These are phyloP conservation scores for Macquaria australasica DNA, from an alignment of 2,113 vertebrate species.

Conservation along the genomic window DNA sequence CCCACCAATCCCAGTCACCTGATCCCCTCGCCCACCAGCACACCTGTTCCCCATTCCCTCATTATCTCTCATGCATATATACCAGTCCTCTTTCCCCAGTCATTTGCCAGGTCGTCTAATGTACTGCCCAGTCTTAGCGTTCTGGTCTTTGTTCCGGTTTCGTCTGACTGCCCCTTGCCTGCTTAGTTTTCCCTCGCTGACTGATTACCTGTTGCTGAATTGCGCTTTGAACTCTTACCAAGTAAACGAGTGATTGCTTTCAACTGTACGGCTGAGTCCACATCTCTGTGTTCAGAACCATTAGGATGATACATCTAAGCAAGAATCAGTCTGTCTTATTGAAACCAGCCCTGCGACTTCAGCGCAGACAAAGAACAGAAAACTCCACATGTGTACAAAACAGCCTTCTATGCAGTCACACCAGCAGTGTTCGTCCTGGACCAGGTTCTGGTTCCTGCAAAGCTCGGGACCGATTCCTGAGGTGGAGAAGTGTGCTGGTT, in stretches of 20 bases:
- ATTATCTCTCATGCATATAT: not conserved
- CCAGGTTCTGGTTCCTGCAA: slow-evolving; percentile 1
- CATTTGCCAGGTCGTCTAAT: not conserved
- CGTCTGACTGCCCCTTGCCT: not conserved
- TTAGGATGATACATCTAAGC: not conserved
- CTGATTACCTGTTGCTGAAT: slow-evolving; percentile 13
- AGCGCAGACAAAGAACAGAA: not conserved
- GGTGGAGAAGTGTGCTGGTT: not conserved
- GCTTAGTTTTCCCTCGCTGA: not conserved
- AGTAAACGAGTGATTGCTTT: not conserved
- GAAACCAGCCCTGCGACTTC: not conserved
- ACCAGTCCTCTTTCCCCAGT: not conserved
- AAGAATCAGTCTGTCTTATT: not conserved
- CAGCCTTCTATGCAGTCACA: not conserved
- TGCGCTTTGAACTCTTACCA: not conserved
- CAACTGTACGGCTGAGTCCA: slow-evolving; percentile 6
- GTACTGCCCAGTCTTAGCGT: too few species aligned
- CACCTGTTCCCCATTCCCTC: not conserved
- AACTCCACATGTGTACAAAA: not conserved
- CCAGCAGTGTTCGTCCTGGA: not conserved
- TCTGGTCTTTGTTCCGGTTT: not conserved
- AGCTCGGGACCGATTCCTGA: not conserved
- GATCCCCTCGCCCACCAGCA: not conserved
- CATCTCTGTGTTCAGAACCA: not conserved
- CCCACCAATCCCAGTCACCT: not conserved